Percentiles rank a stretch among this genome's conserved stretches.
Conservation (phyloP, 2,888 invertebrate genomes). For the Morinoia aosen region DNA sequence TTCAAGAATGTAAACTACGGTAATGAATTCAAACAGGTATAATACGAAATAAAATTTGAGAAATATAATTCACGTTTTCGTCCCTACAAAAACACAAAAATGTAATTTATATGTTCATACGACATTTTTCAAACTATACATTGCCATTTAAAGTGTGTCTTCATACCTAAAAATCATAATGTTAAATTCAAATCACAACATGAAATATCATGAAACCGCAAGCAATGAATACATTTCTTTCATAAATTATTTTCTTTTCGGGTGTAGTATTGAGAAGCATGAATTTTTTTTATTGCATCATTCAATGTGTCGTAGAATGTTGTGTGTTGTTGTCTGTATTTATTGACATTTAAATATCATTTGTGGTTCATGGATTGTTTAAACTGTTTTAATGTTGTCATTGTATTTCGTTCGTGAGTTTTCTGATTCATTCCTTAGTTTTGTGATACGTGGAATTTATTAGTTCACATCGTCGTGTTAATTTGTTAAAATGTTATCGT, state of each 20-base stretch:
- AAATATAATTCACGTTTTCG: too few relatives aligned
- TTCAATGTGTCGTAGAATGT: neutral
- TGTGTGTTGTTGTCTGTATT: neutral
- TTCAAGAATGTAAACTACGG: too few relatives aligned
- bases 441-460: neutral
- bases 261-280: neutral
- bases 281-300: neutral
- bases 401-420: neutral
- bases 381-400: too few relatives aligned
- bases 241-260: neutral
- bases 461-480: neutral
- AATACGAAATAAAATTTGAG: too few relatives aligned
- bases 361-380: neutral
- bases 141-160: too few relatives aligned
- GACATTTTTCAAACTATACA: too few relatives aligned
- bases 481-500: neutral
- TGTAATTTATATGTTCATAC: too few relatives aligned
- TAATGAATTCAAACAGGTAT: too few relatives aligned
- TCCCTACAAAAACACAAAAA: too few relatives aligned
- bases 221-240: neutral
- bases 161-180: too few relatives aligned
- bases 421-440: neutral
- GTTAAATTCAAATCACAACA: neutral
- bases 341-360: neutral
- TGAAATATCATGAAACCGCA: neutral